phyloP scores from a whole-genome alignment of 1,140 invertebrate species.

The Trichogramma pretiosum region DNA sequence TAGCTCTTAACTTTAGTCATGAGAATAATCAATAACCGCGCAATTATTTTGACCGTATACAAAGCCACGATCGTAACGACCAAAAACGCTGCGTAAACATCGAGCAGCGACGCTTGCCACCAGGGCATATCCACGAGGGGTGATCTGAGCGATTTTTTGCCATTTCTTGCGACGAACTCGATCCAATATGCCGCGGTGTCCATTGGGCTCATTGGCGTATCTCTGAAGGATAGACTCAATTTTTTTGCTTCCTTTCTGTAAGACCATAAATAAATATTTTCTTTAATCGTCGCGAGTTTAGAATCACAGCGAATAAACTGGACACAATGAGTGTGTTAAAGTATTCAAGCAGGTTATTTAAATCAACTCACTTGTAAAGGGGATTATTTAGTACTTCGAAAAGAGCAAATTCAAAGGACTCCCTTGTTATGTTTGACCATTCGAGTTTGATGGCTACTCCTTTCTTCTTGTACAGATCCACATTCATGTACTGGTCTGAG shows the following conservation, averaged over 20 bases:
- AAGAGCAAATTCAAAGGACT: slow-evolving; percentile 28
- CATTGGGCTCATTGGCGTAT: slow-evolving; percentile 2
- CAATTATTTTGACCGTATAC: no score
- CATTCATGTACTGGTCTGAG: slow-evolving; percentile 57
- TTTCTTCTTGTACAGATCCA: slow-evolving; percentile 13
- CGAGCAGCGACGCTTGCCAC: slow-evolving; percentile 28
- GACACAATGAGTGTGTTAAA: background rate
- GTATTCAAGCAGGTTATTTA: background rate
- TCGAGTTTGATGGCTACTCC: slow-evolving; percentile 30
- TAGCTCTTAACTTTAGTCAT: no score
- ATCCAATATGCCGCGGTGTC: slow-evolving; percentile 7
- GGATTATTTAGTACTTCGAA: slow-evolving; percentile 33
- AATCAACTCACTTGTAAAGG: slow-evolving; percentile 25
- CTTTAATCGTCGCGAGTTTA: no score
- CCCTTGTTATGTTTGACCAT: slow-evolving; percentile 32
- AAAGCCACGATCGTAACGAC: no score
- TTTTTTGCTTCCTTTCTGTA: slow-evolving; percentile 26
- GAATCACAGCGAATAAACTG: no score
- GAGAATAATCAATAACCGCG: no score
- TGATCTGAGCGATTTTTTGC: slow-evolving; percentile 11
- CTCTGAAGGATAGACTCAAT: background rate
- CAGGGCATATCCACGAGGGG: slow-evolving; percentile 24
- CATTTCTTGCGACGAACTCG: background rate
- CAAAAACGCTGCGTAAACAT: no score
- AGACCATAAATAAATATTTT: background rate